A percentile compares a stretch with the other conserved stretches of the same genome.
Conservation (phyloP, 2,797 vertebrate genomes). For the Cyprinella venusta region DNA sequence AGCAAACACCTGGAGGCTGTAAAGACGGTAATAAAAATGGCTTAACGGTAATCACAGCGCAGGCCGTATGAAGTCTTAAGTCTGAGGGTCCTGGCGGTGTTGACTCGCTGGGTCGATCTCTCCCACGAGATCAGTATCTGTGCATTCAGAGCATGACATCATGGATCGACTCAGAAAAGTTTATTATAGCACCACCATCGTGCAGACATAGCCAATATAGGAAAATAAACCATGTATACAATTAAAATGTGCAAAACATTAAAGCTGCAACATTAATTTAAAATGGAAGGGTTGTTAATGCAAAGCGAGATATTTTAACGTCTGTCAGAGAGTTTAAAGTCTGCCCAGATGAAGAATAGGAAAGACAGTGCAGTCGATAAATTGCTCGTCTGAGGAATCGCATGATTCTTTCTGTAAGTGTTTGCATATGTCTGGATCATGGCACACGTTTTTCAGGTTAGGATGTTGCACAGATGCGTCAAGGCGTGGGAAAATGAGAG, state of each 20-base stretch:
- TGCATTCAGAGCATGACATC: conserved; percentile 66
- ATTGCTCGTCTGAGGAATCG: neutral
- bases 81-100: neutral
- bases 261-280: conserved; percentile 16
- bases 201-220: neutral
- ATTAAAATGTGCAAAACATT: neutral
- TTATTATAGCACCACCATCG: neutral
- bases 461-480: conserved; percentile 45
- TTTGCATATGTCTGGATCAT: conserved; percentile 34
- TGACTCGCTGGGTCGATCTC: conserved; percentile 58
- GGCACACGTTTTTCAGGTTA: neutral
- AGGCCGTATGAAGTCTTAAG: conserved; percentile 36
- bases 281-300: conserved; percentile 7
- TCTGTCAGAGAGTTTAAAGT: no score
- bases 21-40: conserved; percentile 58
- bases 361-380: neutral
- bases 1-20: conserved; percentile 56
- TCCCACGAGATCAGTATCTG: conserved; percentile 66
- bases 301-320: neutral
- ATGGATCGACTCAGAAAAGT: conserved; percentile 43
- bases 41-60: conserved; percentile 48
- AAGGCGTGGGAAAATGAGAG: conserved; percentile 42
- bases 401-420: conserved; percentile 37
- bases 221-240: conserved; percentile 20
- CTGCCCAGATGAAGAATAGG: no score